Evolutionary conservation across 2,113 vertebrate genomes (phyloP).

Genomic region (Cynocephalus volans): DNA sequence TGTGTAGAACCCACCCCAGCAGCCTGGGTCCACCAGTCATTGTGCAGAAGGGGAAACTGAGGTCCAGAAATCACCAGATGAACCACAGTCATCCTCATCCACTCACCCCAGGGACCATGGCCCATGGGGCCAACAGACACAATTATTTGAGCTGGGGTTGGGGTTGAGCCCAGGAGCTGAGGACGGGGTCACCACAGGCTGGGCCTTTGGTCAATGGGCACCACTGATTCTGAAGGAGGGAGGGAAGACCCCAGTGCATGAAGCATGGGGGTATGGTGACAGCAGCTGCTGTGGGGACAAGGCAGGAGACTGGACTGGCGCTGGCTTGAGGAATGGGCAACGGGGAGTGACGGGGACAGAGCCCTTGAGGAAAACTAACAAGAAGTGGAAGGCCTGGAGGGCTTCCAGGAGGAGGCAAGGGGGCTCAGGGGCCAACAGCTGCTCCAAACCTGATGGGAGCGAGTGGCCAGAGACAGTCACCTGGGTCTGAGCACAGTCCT

Average conservation of each 20-base stretch:
- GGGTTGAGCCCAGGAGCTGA: fast-evolving
- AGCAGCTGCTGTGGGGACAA: not conserved
- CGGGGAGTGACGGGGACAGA: not conserved
- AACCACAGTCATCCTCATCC: not conserved
- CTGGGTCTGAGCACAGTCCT: not conserved
- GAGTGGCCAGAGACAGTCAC: not conserved
- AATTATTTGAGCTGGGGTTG: not conserved
- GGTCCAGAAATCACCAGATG: not conserved
- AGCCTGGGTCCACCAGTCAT: not conserved
- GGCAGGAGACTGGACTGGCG: not conserved
- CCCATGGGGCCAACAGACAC: not conserved
- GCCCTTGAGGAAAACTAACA: not conserved
- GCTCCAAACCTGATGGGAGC: too few relatives aligned
- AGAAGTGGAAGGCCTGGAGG: not conserved
- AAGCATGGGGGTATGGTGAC: not conserved
- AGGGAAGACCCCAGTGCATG: not conserved
- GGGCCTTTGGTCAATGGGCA: fast-evolving
- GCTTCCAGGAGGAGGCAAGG: not conserved
- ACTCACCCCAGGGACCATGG: not conserved
- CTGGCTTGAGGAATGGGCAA: not conserved
- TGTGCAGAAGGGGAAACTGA: not conserved
- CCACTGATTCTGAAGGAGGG: too few relatives aligned
- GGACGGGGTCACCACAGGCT: too few relatives aligned
- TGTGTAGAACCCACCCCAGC: not conserved
- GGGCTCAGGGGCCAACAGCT: not conserved